Conservation (phyloP, 2,113 vertebrate genomes). For the Alosa alosa region DNA sequence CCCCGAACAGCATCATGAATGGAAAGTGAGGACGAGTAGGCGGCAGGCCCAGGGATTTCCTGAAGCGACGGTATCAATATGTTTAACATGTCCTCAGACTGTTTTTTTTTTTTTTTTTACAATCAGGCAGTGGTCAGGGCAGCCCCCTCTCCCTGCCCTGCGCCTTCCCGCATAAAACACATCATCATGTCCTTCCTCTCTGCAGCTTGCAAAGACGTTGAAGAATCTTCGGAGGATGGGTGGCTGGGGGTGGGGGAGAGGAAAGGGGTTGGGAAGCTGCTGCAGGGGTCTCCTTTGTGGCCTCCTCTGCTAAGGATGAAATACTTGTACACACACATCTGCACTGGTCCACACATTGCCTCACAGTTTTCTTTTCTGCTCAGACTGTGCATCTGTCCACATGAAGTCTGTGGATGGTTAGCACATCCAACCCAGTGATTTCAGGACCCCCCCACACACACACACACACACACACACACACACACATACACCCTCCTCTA, state of each 20-base stretch:
- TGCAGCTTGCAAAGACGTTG: conserved; percentile 62
- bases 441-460: neutral
- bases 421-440: neutral
- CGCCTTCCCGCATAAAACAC: conserved; percentile 66
- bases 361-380: neutral
- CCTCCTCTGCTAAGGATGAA: neutral
- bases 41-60: conserved; percentile 65
- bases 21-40: conserved; percentile 49
- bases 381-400: neutral
- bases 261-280: conserved; percentile 24
- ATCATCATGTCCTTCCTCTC: conserved; percentile 59
- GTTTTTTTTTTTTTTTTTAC: conserved; percentile 54
- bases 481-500: too few species aligned
- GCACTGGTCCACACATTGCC: neutral
- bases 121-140: conserved; percentile 42
- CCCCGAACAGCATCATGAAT: conserved; percentile 20
- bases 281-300: neutral
- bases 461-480: too few species aligned
- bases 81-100: conserved; percentile 61
- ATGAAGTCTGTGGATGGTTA: neutral
- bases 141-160: conserved; percentile 48
- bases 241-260: conserved; percentile 21
- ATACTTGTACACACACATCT: neutral
- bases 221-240: conserved; percentile 38
- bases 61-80: conserved; percentile 63